A percentile compares a stretch with the other conserved stretches of the same genome.
Evolutionary conservation across 2,113 vertebrate genomes (phyloP).

Genomic region (Aphyosemion australe): DNA sequence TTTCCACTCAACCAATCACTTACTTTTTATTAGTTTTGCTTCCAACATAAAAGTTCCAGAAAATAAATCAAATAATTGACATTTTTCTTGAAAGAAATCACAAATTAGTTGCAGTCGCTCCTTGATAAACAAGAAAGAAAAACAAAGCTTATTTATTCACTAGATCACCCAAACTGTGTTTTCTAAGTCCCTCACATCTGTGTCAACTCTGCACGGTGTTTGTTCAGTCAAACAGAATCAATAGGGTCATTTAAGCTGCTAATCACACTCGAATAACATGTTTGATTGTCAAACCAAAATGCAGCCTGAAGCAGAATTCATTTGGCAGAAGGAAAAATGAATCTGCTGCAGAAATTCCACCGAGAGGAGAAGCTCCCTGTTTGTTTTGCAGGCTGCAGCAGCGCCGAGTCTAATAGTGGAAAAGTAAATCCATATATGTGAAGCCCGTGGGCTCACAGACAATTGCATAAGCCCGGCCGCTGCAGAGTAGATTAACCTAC

Average conservation of each 20-base stretch:
- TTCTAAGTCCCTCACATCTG: constrained; percentile 12
- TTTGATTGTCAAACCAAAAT: constrained; percentile 18
- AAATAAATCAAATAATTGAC: too few species aligned
- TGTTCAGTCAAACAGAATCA: background rate
- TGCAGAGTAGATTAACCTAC: constrained; percentile 75
- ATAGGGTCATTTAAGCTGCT: constrained; percentile 34
- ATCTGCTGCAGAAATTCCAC: constrained; percentile 26
- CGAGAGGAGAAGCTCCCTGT: constrained; percentile 44
- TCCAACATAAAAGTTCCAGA: too few species aligned
- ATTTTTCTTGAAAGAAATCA: too few species aligned
- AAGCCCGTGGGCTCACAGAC: constrained; percentile 67
- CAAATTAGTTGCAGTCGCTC: too few species aligned
- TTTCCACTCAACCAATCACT: too few species aligned
- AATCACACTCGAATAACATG: constrained; percentile 34
- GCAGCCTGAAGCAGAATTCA: constrained; percentile 22
- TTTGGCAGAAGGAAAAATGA: constrained; percentile 20
- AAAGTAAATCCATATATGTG: constrained; percentile 70
- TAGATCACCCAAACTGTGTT: background rate
- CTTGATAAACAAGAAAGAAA: too few species aligned
- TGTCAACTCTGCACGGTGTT: constrained; percentile 32
- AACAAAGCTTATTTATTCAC: too few species aligned
- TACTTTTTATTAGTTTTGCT: too few species aligned
- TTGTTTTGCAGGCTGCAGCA: constrained; percentile 46
- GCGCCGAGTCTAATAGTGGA: constrained; percentile 58
- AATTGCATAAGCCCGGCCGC: constrained; percentile 77